Evolutionary conservation across 2,113 vertebrate species (phyloP), one percentile per base, ranked within the genome.

Genomic region (Paedocypris sp.): DNA sequence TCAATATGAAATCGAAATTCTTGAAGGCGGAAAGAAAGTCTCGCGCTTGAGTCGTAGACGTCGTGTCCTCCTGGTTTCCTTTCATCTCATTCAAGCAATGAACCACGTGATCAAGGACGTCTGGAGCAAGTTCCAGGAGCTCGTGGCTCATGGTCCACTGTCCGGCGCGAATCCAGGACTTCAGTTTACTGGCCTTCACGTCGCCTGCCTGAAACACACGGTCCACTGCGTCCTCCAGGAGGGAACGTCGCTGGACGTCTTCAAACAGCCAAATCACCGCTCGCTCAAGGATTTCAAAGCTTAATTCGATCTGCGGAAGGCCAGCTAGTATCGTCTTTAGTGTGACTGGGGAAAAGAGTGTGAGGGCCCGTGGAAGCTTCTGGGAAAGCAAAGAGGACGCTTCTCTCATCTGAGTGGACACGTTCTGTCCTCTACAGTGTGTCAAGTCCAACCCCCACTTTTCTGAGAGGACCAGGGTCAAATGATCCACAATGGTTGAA

Each of bases 371-470:
- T 2, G 84, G 80, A 64, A 84, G 85, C 61, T 81, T 84, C 19
- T 64, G 41, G 13, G 82, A 74, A 23, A 87, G 62, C 4, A 75
- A 69, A 28, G 69, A 26, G 49, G 79, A 78, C 0, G 81, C 81
- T n/a, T 67, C 70, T 51, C 72, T 82, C 79, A 87, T 82, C 58
- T 81, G 73, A 28, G 69, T 64, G 16, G 82, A 48, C 38, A 71
- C 61, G 18, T 80, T 76, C 68, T 83, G 83, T 7, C 86, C 85
- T 65, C 86, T 75, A 51, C 86, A 88, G 18, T 75, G 78, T 47
- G 77, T 81, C 83, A 88, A 83, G 66, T 85, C 82, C 10, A 88
- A 77, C 4, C 85, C 86, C 81, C 84, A 87, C 41, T 87, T 86
- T 60, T 87, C 81, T 19, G 85, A 80, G 35, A 88, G 73, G 1